Base-by-base conservation (phyloP, 2,888 invertebrate genomes). In the Microdon myrmicae region DNA sequence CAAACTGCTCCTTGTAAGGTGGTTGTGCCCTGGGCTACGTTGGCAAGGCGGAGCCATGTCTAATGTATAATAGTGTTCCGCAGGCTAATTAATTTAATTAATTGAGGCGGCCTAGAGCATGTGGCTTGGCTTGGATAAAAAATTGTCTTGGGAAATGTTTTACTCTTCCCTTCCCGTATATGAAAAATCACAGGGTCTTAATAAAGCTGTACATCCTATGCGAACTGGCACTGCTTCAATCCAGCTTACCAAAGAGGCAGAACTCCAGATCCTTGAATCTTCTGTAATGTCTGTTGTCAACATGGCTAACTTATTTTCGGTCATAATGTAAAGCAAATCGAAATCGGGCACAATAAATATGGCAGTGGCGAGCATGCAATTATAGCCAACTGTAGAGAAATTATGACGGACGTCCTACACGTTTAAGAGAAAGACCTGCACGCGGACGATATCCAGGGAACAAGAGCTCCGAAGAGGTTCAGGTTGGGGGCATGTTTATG, bases 11-110 rank as follows among this genome's bases (percentile, higher is more conserved):
- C 51, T 47, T 51, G 58, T 58, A 47, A 43, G 41, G 51, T 45
- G 44, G 45, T 56, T 43, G 31, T 34, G 20, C 25, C 23, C 13
- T 38, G 14, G 22, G 55, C 13, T 49, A 39, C 55, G 44, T 51
- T 56, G 45, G 28, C 39, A 34, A 39, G 55, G 51, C 61, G 61
- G 49, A 56, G 56, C 49, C 44, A 64, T 56, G 56, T 64, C 61
- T 51, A 56, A 64, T 51, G 64, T 58, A 58, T 53, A 64, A 64
- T 64, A 34, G 51, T 41, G 47, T 64, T 58, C 58, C 58, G 10
- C 41, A 43, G 47, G 58, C 64, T 64, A 58, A 64, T 64, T 64
- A 64, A 64, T 64, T 64, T 58, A 53, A 58, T 64, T 64, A 64
- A 64, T 64, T 64, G 47, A n/a, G n/a, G 56, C 41, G 14, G 51